phyloP scores from a whole-genome alignment of 2,888 invertebrate genomes.

The Rhagophthalmus giganteus region DNA sequence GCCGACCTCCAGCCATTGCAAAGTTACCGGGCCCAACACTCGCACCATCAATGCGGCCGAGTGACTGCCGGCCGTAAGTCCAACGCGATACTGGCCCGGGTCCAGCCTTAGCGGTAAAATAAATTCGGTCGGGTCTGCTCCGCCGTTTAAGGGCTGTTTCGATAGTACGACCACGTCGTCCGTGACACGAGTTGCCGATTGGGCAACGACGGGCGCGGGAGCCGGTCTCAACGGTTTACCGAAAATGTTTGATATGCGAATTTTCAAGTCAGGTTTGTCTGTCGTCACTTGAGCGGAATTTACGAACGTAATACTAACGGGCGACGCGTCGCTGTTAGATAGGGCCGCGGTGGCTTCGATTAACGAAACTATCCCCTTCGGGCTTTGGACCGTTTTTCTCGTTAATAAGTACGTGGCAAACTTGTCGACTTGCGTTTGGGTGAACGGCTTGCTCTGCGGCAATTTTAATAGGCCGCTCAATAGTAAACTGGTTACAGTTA shows the following conservation, averaged over 20 bases:
- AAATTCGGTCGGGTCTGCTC: conserved; percentile 68
- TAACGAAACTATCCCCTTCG: conserved; percentile 80
- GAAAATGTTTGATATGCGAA: conserved; percentile 74
- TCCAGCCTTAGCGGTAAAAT: conserved; percentile 79
- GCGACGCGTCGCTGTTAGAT: conserved; percentile 62
- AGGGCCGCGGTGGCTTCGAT: conserved; percentile 73
- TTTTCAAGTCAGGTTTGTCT: conserved; percentile 71
- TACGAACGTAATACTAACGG: conserved; percentile 79
- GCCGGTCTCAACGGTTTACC: conserved; percentile 72
- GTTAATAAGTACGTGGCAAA: conserved; percentile 88
- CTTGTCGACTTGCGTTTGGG: conserved; percentile 80
- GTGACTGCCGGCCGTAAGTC: conserved; percentile 70
- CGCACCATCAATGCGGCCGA: conserved; percentile 59
- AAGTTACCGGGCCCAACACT: conserved; percentile 74
- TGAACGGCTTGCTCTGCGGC: conserved; percentile 70
- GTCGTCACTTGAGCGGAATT: conserved; percentile 77
- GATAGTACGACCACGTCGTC: conserved; percentile 78
- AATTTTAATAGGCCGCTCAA: conserved; percentile 58
- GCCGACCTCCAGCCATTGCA: conserved; percentile 82
- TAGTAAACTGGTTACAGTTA: conserved; percentile 73
- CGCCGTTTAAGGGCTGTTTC: conserved; percentile 62
- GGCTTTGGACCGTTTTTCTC: conserved; percentile 83
- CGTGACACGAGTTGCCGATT: conserved; percentile 71
- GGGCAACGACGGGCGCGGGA: conserved; percentile 70
- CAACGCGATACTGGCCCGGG: conserved; percentile 83